Percentiles rank a stretch among this genome's conserved stretches.
Evolutionary conservation across 35 echinoderm and acorn worm genomes (phyloP).

Genomic region (Ptychodera flava): DNA sequence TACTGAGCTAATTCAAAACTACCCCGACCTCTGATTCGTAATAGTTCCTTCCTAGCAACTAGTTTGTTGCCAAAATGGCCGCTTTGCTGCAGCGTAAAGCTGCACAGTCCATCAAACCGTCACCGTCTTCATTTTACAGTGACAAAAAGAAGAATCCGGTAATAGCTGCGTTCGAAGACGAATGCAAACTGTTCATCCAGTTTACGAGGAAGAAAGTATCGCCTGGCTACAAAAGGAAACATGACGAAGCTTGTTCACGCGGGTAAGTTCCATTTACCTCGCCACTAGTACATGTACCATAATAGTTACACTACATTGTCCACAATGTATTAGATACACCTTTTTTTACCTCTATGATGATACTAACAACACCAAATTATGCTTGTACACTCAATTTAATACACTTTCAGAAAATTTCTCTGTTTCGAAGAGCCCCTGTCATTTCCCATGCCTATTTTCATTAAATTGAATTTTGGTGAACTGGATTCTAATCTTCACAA

Average conservation of each 20-base stretch:
- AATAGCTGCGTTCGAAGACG: constrained; percentile 79
- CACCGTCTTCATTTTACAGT: constrained; percentile 68
- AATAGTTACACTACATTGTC: too few relatives aligned
- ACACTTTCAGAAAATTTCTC: too few relatives aligned
- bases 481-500: too few relatives aligned
- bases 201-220: constrained; percentile 77
- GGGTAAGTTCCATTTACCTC: constrained; percentile 35
- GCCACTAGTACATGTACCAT: background rate
- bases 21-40: background rate
- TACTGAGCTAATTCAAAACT: background rate
- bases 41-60: background rate
- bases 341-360: background rate
- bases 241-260: constrained; percentile 77
- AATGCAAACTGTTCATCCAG: constrained; percentile 84
- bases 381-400: background rate
- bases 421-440: too few relatives aligned
- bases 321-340: background rate
- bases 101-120: constrained; percentile 62
- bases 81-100: constrained; percentile 75
- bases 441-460: background rate
- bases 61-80: constrained; percentile 54
- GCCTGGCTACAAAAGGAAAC: constrained; percentile 60
- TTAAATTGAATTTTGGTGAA: background rate
- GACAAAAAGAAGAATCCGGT: constrained; percentile 91
- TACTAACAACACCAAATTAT: background rate